Conservation (phyloP, 2,888 invertebrate genomes). For the Mesorhabditis spiculigera region DNA sequence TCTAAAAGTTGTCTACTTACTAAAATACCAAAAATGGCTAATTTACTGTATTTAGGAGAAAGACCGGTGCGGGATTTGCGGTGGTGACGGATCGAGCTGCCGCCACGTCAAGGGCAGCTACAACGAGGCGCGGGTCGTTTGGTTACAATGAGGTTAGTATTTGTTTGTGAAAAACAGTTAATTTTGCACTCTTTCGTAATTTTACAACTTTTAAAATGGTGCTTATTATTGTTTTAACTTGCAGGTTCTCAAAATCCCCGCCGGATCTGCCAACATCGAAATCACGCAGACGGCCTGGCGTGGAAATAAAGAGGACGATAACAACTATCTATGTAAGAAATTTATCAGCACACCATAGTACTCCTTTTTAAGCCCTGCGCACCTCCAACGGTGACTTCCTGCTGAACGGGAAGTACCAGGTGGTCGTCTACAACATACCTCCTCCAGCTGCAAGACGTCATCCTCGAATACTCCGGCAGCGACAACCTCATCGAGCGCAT, state of each 20-base stretch:
- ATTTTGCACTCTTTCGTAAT: not conserved
- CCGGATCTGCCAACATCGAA: slow-evolving; percentile 71
- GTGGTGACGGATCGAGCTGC: slow-evolving; percentile 77
- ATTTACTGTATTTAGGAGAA: slow-evolving; percentile 61
- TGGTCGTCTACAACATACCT: slow-evolving; percentile 71
- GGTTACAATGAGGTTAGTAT: slow-evolving; percentile 56
- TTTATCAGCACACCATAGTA: too few species aligned
- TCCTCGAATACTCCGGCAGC: slow-evolving; percentile 70
- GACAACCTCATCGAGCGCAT: slow-evolving; percentile 68
- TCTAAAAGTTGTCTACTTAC: not conserved
- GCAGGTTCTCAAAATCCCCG: slow-evolving; percentile 66
- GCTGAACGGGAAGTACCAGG: slow-evolving; percentile 74
- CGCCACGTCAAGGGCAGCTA: slow-evolving; percentile 60
- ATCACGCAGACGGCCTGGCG: slow-evolving; percentile 69
- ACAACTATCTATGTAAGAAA: slow-evolving; percentile 69
- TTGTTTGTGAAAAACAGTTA: not conserved
- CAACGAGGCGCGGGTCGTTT: slow-evolving; percentile 57
- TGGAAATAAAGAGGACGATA: slow-evolving; percentile 68
- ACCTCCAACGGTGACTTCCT: slow-evolving; percentile 71
- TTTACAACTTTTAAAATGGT: not conserved
- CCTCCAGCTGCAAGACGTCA: slow-evolving; percentile 66
- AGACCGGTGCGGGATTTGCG: slow-evolving; percentile 81
- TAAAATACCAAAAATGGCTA: not conserved
- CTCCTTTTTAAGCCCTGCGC: slow-evolving; percentile 69
- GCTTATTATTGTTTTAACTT: slow-evolving; percentile 46